Conservation (phyloP, 2,888 invertebrate genomes). For the Ariolimax columbianus region DNA sequence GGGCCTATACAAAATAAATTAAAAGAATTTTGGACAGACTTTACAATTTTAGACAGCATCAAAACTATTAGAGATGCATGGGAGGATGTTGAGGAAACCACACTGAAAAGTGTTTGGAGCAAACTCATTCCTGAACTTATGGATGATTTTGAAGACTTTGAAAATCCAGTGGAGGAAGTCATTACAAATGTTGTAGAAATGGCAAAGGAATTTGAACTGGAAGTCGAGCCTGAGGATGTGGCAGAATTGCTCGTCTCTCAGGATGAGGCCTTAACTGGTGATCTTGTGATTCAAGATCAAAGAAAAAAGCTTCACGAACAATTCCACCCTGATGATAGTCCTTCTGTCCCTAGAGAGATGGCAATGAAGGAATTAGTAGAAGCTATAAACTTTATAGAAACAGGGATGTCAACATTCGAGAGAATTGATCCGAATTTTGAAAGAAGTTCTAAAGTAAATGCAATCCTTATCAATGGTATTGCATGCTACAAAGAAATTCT, state of each 20-base stretch:
- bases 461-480: not conserved
- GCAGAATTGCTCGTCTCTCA: not conserved
- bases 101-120: not conserved
- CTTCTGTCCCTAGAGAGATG: not conserved
- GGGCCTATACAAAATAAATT: not conserved
- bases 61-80: not conserved
- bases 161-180: not conserved
- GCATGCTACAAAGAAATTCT: slow-evolving; percentile 12
- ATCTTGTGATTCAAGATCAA: not conserved
- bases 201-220: not conserved
- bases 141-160: not conserved
- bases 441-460: slow-evolving; percentile 7
- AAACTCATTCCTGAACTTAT: not conserved
- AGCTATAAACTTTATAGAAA: not conserved
- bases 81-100: not conserved
- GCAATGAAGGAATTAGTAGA: not conserved
- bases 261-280: not conserved
- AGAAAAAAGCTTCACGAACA: not conserved
- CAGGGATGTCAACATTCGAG: not conserved
- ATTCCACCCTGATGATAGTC: not conserved
- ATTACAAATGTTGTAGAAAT: not conserved
- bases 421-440: not conserved
- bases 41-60: not conserved
- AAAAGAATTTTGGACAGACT: not conserved
- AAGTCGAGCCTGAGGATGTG: not conserved